Evolutionary conservation across 2,797 vertebrate genomes (phyloP), one percentile per base, ranked within the genome.

Genomic region (Anguilla megastoma): DNA sequence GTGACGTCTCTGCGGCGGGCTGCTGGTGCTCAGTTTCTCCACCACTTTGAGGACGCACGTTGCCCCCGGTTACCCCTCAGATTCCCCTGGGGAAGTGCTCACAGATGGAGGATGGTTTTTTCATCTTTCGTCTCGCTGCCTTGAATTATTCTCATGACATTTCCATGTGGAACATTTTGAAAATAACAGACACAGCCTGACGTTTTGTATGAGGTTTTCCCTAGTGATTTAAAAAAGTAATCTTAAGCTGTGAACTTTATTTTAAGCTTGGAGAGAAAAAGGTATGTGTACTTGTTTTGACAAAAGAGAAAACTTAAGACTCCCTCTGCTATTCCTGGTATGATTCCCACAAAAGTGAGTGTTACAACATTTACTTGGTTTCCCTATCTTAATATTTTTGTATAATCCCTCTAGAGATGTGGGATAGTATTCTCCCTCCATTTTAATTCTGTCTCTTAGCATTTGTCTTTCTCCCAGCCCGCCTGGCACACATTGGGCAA

Each of bases 401-500:
- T 48, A 10, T 24, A 2, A 56, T 84, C 33, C 50, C 24, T 21
- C 24, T 52, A 52, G 30, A 63, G 63, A 84, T 18, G 10, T 24
- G 48, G 56, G 27, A 58, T 33, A 82, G 45, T 54, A 74, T 88
- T 76, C 69, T 58, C 85, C 56, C 74, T 88, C 30, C 24, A 10
- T 69, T 82, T 54, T 60, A 48, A 41, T 33, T 60, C 9, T 60
- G 76, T 54, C 86, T 88, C 30, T 27, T 54, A 79, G 69, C 18
- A 24, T 50, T 33, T 48, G 24, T 69, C 56, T 86, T 86, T 36
- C 60, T 30, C 50, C 85, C 58, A 45, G 24, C 63, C 8, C 79
- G 85, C 60, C 79, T 21, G 74, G 87, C 85, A 85, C 88, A 89
- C 52, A 82, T 89, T 85, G 86, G 86, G 41, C 80, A 85, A 71